Base-by-base conservation (phyloP, 2,113 vertebrate species). In the Platanista minor region DNA sequence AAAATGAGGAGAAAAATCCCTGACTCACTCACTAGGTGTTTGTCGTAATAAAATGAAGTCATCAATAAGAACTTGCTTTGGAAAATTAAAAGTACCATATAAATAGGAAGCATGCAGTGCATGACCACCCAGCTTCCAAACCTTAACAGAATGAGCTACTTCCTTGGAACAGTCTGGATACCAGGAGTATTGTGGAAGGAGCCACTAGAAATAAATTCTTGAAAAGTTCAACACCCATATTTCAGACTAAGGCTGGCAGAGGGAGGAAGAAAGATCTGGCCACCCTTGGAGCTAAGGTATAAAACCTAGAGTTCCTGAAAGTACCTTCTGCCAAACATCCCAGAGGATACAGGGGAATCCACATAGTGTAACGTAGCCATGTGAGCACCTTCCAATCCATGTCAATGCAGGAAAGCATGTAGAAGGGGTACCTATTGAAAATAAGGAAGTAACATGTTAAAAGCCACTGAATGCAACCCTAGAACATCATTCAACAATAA, bases 351-450 rank as follows among this genome's bases (percentile, higher is more conserved):
- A 99, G 46, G 8, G 99, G 99, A 77, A 99, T 99, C 99, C 99
- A 99, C 97, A 99, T 71, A 20, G 99, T 99, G 98, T 99, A 99
- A 14, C 99, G 99, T 86, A 99, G 98, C 99, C 99, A 99, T 0
- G 99, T 99, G 36, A 99, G 99, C 33, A 98, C 97, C 97, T 99
- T 99, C 99, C 99, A 99, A 91, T 99, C 99, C n/a, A 99, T 99
- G 59, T 99, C 99, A 1, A 99, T 98, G 98, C 99, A 99, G 69
- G 98, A 98, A 80, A 99, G 98, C 99, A 99, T 99, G 98, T 99
- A 99, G 98, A 99, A 99, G 0, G 99, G 99, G 98, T 99, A 99
- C 99, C 99, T 99, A 71, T 61, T 87, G 67, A 36, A 86, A 92
- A 78, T 6, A 69, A 78, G 10, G 66, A 59, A 91, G 33, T 27